Evolutionary conservation across 2,797 vertebrate genomes (phyloP).

Genomic region (Echeneis naucrates): DNA sequence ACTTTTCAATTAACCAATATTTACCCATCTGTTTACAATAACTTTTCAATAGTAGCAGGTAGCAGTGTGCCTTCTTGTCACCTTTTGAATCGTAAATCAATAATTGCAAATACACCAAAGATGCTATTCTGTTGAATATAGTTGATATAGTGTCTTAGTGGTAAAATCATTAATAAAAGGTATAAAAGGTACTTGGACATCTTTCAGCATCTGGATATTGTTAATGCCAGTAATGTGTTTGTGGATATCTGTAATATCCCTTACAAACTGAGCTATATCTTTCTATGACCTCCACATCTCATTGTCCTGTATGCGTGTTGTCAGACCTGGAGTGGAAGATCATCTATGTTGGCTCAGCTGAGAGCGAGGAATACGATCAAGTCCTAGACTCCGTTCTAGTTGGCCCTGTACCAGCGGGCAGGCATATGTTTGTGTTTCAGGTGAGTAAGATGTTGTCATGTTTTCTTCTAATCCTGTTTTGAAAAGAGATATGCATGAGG

Average conservation of each 20-base stretch:
- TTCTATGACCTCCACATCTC: background rate
- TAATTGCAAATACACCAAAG: no score
- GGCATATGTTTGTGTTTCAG: constrained; percentile 95
- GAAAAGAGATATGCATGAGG: background rate
- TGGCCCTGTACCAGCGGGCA: constrained; percentile 91
- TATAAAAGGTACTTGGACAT: background rate
- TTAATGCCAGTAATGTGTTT: no score
- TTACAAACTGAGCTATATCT: background rate
- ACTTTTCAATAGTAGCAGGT: no score
- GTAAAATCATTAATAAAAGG: no score
- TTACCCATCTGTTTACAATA: no score
- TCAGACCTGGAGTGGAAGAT: constrained; percentile 94
- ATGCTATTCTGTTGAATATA: no score
- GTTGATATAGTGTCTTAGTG: no score
- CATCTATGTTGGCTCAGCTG: constrained; percentile 94
- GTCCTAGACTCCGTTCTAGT: constrained; percentile 91
- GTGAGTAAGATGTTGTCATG: constrained; percentile 62
- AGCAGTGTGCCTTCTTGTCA: no score
- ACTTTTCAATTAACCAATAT: no score
- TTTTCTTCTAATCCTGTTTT: background rate
- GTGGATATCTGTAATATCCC: background rate
- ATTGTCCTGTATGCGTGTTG: constrained; percentile 14
- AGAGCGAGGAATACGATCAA: constrained; percentile 93
- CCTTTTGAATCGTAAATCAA: no score
- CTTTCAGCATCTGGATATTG: background rate